phyloP scores from a whole-genome alignment of 2,113 vertebrate species.

The Phrynosoma blainvillii region DNA sequence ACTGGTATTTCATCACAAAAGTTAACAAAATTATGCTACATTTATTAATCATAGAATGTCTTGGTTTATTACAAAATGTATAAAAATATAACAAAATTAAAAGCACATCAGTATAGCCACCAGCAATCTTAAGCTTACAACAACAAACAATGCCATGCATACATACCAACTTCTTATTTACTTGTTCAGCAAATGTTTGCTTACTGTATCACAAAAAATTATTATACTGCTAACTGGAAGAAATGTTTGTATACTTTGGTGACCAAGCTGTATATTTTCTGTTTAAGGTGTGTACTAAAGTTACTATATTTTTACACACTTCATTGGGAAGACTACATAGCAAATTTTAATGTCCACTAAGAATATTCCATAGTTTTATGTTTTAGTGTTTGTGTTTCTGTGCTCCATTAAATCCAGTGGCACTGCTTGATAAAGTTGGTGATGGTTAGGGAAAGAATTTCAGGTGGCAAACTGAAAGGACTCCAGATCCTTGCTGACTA shows the following conservation, averaged over 20 bases:
- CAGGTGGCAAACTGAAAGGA: slow-evolving; percentile 39
- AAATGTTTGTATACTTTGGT: slow-evolving; percentile 63
- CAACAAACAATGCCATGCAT: slow-evolving; percentile 14
- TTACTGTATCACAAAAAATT: slow-evolving; percentile 49
- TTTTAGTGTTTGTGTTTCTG: slow-evolving; percentile 45
- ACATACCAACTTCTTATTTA: slow-evolving; percentile 27
- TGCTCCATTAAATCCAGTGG: slow-evolving; percentile 51
- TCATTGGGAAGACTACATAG: slow-evolving; percentile 49
- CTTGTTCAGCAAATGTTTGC: slow-evolving; percentile 45
- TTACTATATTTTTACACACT: slow-evolving; percentile 62
- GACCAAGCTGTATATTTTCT: slow-evolving; percentile 57
- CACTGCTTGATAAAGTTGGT: slow-evolving; percentile 60
- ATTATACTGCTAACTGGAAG: slow-evolving; percentile 23
- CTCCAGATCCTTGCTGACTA: slow-evolving; percentile 23
- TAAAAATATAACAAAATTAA: background rate
- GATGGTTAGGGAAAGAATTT: slow-evolving; percentile 45
- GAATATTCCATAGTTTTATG: slow-evolving; percentile 53
- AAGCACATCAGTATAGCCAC: background rate
- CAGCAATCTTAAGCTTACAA: background rate
- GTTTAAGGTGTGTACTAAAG: slow-evolving; percentile 25
- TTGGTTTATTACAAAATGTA: background rate
- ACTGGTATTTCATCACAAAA: no score
- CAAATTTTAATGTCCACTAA: slow-evolving; percentile 47
- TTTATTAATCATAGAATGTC: background rate
- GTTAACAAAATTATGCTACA: no score